Conservation (phyloP, 92 coral and sea anemone genomes). For the Zoanthus sociatus region DNA sequence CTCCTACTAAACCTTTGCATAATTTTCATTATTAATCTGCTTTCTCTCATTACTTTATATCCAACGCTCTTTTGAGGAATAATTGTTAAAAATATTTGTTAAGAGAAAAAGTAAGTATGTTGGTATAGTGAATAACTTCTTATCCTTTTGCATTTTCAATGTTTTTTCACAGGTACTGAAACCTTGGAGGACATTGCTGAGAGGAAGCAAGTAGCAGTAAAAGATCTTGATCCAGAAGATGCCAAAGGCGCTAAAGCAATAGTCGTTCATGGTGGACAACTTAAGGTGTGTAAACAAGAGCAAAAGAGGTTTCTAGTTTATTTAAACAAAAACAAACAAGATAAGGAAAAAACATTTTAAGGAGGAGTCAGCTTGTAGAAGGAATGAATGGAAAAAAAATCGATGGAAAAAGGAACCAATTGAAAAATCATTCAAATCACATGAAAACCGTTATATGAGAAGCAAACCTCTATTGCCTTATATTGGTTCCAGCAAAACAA, state of each 20-base stretch:
- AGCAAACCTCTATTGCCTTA: neutral
- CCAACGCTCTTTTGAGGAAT: no score
- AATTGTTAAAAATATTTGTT: no score
- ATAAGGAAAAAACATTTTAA: neutral
- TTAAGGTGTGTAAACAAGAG: slow-evolving; percentile 70
- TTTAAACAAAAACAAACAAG: neutral
- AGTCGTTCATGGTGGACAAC: slow-evolving; percentile 92
- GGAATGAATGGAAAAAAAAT: neutral
- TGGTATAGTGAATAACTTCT: neutral
- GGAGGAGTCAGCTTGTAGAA: neutral
- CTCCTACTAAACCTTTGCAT: no score
- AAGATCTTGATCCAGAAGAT: slow-evolving; percentile 73
- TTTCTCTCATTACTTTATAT: no score
- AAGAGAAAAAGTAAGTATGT: no score
- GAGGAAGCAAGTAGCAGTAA: slow-evolving; percentile 76
- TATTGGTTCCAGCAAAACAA: neutral
- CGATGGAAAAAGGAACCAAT: no score
- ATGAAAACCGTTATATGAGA: no score
- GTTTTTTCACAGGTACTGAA: slow-evolving; percentile 81
- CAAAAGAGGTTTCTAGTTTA: neutral
- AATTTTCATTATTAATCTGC: no score
- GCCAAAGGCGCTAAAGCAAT: slow-evolving; percentile 79
- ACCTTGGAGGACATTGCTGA: slow-evolving; percentile 96
- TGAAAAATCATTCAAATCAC: no score
- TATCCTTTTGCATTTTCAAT: neutral